These are phyloP conservation scores for Chaetogeoica ovagalla DNA, from an alignment of 2,888 invertebrate species.

Conservation along the genomic window DNA sequence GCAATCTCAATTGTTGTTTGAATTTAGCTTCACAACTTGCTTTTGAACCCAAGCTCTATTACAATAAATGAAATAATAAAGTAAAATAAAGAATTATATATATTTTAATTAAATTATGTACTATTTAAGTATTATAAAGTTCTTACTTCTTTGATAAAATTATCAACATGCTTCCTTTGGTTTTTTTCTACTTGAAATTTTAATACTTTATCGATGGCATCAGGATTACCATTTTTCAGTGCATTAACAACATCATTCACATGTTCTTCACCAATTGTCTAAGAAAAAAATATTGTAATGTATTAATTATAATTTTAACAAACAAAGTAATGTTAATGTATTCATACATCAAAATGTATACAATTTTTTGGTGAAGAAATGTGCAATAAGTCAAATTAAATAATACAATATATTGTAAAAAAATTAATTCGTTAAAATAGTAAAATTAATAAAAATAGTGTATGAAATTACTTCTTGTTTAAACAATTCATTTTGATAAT, in stretches of 20 bases:
- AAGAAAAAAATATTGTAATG: background rate
- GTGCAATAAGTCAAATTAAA: background rate
- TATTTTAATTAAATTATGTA: background rate
- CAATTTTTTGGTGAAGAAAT: background rate
- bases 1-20: constrained; percentile 77
- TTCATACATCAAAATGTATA: background rate
- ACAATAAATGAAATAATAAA: constrained; percentile 26
- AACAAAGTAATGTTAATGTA: background rate
- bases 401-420: background rate
- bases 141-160: constrained; percentile 43
- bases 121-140: background rate
- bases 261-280: constrained; percentile 36
- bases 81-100: too few species aligned
- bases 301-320: background rate
- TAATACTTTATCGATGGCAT: constrained; percentile 26
- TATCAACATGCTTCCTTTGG: constrained; percentile 24
- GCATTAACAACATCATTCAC: constrained; percentile 19
- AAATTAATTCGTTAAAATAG: too few species aligned
- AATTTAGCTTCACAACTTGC: constrained; percentile 64
- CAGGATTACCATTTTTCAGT: constrained; percentile 12
- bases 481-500: constrained; percentile 75
- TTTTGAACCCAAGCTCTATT: constrained; percentile 65
- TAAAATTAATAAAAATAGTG: background rate
- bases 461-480: constrained; percentile 66
- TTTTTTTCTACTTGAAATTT: constrained; percentile 33